Evolutionary conservation across 1,140 invertebrate species (phyloP), one percentile per base, ranked within the genome.

Genomic region (Metaphire vulgaris): DNA sequence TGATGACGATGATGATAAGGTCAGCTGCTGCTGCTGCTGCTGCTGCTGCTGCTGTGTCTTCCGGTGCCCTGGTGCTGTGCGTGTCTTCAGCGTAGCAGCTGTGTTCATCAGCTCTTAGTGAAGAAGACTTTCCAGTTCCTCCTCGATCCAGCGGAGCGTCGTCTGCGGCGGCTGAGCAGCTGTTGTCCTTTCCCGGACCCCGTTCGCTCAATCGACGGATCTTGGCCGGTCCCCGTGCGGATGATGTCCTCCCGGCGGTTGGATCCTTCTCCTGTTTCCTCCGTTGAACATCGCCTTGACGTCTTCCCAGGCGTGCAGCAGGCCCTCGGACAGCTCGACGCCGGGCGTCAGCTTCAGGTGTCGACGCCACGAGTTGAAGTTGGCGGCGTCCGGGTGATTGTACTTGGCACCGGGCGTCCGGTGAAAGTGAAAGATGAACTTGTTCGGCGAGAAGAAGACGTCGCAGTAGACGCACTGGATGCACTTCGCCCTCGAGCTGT

Each of bases 351-450:
- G 88, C 79, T 92, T 91, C 91, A 97, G 94, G 84, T 97, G 95
- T 12, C 95, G 88, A 75, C 95, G 88, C 95, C 95, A 97, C 0
- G 94, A 96, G 85, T 97, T 97, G 83, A 97, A 97, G 86, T 97
- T 97, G 0, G 95, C 94, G 0, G 95, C 94, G 1, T 94, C 94
- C 80, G 96, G 93, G 0, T 96, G 90, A 85, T 74, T 76, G 74
- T 79, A 79, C 72, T 72, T 74, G 67, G 77, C 33, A 1, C 69
- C 68, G 16, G 75, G 69, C 2, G 92, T 89, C 0, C 92, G 90
- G 85, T 97, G 95, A 0, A 94, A 97, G 83, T 97, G 95, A 82
- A 97, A 97, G 79, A 97, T 96, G 87, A 97, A 97, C 84, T 97
- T 97, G 86, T 97, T 97, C 0, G 95, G 95, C 0, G 94, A 97